phyloP scores from a whole-genome alignment of 2,113 vertebrate genomes.

The Hippoglossus stenolepis region DNA sequence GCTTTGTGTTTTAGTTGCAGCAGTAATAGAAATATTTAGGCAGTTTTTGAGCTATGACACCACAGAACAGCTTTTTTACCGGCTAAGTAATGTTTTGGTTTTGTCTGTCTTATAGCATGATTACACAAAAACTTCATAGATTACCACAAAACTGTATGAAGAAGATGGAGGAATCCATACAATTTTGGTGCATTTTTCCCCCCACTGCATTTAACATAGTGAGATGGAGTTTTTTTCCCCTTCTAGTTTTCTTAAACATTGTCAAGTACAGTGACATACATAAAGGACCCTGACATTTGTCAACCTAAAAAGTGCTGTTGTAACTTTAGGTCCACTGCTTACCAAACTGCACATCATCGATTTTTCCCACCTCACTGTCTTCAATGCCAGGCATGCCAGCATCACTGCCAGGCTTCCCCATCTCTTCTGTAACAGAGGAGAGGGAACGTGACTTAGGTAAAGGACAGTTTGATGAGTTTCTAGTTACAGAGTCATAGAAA shows the following conservation, averaged over 20 bases:
- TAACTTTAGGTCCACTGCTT: constrained; percentile 29
- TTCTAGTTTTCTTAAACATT: no score
- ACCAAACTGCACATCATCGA: constrained; percentile 90
- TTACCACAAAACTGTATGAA: no score
- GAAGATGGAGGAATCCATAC: no score
- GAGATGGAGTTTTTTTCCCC: no score
- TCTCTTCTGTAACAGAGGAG: constrained; percentile 79
- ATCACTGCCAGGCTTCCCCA: constrained; percentile 90
- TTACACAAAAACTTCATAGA: no score
- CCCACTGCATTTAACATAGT: no score
- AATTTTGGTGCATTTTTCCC: no score
- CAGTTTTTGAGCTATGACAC: no score
- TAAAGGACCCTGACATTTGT: neutral
- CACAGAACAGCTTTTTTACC: no score
- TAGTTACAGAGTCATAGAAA: neutral
- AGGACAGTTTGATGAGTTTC: neutral
- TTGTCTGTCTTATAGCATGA: no score
- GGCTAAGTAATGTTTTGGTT: no score
- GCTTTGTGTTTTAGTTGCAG: neutral
- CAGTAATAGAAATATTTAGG: neutral
- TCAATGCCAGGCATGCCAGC: constrained; percentile 99
- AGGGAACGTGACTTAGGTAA: neutral
- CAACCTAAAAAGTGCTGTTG: neutral
- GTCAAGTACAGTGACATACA: neutral
- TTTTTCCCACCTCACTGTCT: constrained; percentile 93